Evolutionary conservation across 2,113 vertebrate species (phyloP).

Genomic region (Xenopus borealis): DNA sequence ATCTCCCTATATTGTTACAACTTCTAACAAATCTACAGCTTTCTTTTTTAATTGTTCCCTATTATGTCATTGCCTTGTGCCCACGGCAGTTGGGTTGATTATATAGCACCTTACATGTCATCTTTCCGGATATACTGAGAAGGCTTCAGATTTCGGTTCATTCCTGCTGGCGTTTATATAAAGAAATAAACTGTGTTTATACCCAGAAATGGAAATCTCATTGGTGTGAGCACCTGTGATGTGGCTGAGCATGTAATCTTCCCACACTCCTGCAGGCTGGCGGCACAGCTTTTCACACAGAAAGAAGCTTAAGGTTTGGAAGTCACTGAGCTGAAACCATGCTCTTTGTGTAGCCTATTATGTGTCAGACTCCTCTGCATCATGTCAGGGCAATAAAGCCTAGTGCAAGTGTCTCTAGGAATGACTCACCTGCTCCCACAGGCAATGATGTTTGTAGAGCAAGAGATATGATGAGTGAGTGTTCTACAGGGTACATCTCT

Average conservation of each 20-base stretch:
- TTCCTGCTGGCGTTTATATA: too few relatives aligned
- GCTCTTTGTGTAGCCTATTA: not conserved
- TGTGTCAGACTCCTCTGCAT: constrained; percentile 4
- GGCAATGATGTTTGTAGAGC: not conserved
- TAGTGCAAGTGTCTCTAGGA: not conserved
- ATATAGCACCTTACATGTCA: too few relatives aligned
- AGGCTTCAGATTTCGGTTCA: too few relatives aligned
- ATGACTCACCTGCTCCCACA: constrained; percentile 3
- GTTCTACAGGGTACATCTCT: not conserved
- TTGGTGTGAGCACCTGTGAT: not conserved
- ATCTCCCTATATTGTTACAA: too few relatives aligned
- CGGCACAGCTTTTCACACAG: not conserved
- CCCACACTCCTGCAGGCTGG: not conserved
- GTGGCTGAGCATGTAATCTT: constrained; percentile 3
- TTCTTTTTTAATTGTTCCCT: too few relatives aligned
- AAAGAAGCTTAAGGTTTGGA: not conserved
- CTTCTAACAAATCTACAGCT: too few relatives aligned
- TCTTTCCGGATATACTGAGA: too few relatives aligned
- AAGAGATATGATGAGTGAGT: not conserved
- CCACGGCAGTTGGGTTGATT: too few relatives aligned
- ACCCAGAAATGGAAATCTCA: not conserved
- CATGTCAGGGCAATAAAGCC: not conserved
- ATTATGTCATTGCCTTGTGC: too few relatives aligned
- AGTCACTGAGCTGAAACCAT: not conserved
- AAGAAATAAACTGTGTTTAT: not conserved